Evolutionary conservation across 2,113 vertebrate genomes (phyloP).

Genomic region (Ornithorhynchus anatinus): DNA sequence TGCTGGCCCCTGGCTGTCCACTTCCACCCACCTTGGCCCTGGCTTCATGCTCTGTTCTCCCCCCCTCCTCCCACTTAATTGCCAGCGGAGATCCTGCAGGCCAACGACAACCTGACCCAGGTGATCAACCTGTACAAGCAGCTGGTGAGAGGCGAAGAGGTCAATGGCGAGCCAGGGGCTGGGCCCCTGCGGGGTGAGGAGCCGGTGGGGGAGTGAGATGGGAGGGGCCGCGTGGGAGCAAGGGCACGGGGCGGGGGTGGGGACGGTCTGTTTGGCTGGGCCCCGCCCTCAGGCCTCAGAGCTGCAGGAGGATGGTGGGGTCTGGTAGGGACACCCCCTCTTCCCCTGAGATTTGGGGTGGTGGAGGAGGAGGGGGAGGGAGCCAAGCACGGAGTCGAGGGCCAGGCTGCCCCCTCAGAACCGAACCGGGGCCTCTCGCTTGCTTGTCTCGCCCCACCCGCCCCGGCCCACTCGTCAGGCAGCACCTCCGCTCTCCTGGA

Average conservation of each 20-base stretch:
- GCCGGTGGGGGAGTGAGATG: background rate
- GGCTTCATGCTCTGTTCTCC: background rate
- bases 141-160: constrained; percentile 88
- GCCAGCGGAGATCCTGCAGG: constrained; percentile 94
- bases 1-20: background rate
- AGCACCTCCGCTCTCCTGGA: constrained; percentile 87
- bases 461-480: constrained; percentile 62
- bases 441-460: background rate
- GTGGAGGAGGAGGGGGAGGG: background rate
- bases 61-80: background rate
- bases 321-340: background rate
- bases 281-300: background rate
- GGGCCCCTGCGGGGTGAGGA: constrained; percentile 77
- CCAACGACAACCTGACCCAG: constrained; percentile 95
- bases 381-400: rapidly evolving
- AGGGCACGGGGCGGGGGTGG: background rate
- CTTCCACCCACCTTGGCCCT: background rate
- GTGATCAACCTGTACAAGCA: constrained; percentile 94
- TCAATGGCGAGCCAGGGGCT: constrained; percentile 76
- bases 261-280: background rate
- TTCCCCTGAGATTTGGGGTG: background rate
- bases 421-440: background rate
- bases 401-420: no score
- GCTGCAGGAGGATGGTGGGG: background rate
- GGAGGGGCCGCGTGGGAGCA: background rate